Conservation (phyloP, 1,140 invertebrate genomes). For the Cataglyphis hispanica region DNA sequence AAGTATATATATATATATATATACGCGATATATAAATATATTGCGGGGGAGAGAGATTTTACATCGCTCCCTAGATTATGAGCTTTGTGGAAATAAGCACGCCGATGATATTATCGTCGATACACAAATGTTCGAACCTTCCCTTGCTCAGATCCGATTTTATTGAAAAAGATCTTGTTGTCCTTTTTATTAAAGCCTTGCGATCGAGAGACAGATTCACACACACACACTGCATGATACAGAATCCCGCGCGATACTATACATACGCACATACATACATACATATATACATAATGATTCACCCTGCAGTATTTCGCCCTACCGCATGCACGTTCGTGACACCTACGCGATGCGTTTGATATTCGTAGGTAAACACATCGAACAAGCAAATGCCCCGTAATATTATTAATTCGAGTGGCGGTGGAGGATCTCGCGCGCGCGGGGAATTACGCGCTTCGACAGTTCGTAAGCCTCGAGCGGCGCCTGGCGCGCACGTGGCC, state of each 20-base stretch:
- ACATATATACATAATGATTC: not conserved
- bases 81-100: slow-evolving; percentile 70
- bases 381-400: slow-evolving; percentile 69
- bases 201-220: not conserved
- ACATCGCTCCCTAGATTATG: slow-evolving; percentile 70
- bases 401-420: slow-evolving; percentile 77
- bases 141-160: not conserved
- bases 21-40: slow-evolving; percentile 17
- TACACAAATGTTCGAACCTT: slow-evolving; percentile 32
- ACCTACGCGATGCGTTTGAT: slow-evolving; percentile 57
- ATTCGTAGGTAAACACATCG: slow-evolving; percentile 39
- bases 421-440: slow-evolving; percentile 64
- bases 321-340: slow-evolving; percentile 49
- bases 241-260: not conserved
- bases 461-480: slow-evolving; percentile 80
- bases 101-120: slow-evolving; percentile 66
- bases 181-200: not conserved
- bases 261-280: no score
- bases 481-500: slow-evolving; percentile 80
- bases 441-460: slow-evolving; percentile 80
- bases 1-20: slow-evolving; percentile 29
- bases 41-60: not conserved
- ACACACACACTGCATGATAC: not conserved
- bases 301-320: slow-evolving; percentile 1
- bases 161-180: not conserved